phyloP scores from a whole-genome alignment of 2,113 vertebrate species.

The Thalassarche chlororhynchos region DNA sequence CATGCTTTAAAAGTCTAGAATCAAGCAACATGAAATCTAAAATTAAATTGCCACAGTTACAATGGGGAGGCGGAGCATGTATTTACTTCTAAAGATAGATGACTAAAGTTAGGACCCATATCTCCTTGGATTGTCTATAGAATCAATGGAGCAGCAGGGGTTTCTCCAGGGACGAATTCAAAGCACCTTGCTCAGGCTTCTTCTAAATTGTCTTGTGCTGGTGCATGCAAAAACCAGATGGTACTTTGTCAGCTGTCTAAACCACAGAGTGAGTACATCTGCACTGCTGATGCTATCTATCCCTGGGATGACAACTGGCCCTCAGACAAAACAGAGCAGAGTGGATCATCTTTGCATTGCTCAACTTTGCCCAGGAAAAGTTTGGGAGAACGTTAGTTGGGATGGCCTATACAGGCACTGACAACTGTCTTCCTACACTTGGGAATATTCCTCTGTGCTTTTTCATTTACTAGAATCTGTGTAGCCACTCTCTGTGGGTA shows the following conservation, averaged over 20 bases:
- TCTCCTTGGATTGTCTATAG: not conserved
- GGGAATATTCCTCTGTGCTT: not conserved
- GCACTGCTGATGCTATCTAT: not conserved
- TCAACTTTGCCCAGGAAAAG: not conserved
- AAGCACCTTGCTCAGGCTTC: not conserved
- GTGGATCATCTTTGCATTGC: not conserved
- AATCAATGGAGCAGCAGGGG: not conserved
- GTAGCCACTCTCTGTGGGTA: too few relatives aligned
- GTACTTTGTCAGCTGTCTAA: not conserved
- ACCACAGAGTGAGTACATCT: not conserved
- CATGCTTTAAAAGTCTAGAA: not conserved
- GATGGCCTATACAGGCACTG: not conserved
- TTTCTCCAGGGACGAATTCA: not conserved
- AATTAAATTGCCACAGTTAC: conserved; percentile 18
- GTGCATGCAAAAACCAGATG: not conserved
- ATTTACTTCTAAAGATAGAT: conserved; percentile 11
- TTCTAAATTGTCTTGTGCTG: not conserved
- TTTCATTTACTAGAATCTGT: not conserved
- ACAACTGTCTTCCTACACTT: rapidly evolving
- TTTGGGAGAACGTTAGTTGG: not conserved
- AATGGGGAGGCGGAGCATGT: not conserved
- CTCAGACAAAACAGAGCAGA: not conserved
- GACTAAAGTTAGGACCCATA: not conserved
- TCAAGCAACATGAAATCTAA: not conserved
- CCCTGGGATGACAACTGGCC: not conserved